Evolutionary conservation across 1,140 invertebrate genomes (phyloP), one percentile per base, ranked within the genome.

Genomic region (Nasonia vitripennis): DNA sequence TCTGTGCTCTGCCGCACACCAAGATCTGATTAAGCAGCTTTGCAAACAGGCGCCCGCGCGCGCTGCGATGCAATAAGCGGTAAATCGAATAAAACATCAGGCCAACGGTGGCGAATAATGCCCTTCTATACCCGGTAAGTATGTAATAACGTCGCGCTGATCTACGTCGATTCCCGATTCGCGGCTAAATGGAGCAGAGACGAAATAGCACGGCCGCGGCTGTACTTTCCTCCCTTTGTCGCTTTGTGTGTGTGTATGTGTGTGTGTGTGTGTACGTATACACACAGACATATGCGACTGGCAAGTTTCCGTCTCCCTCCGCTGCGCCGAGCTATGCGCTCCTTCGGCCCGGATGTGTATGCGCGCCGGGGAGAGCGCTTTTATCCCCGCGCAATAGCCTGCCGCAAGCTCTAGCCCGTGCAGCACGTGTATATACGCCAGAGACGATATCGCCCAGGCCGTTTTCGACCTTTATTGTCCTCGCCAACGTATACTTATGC

Each of bases 111-210:
- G 10, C n/a, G 20, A 27, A 71, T 12, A 31, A 71, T 70, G 23
- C 0, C 31, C 27, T 34, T 23, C 10, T 34, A 45, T 10, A 9
- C 41, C 41, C n/a, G 23, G 27, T 5, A 37, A 37, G 34, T 12
- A n/a, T 12, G 27, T 71, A 31, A 70, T 17, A 71, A 31, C 23
- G 70, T 31, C 11, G 17, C 3, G 71, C 79, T 71, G 79, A 62
- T 20, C 55, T 20, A n/a, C 55, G 20, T n/a, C 55, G 55, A 81
- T 81, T 81, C 11, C 23, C 79, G 79, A 71, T 71, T 81, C 37
- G 71, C 79, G 79, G 37, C 2, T 70, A 81, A 81, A 81, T 70
- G 62, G 62, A 81, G 79, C 79, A 41, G 31, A 45, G 62, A 71
- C 79, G 67, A 81, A 81, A 81, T 70, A 48, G 23, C 62, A 70